These are phyloP conservation scores for Ophthalmolycus amberensis DNA, from an alignment of 2,113 vertebrate species.

Conservation along the genomic window DNA sequence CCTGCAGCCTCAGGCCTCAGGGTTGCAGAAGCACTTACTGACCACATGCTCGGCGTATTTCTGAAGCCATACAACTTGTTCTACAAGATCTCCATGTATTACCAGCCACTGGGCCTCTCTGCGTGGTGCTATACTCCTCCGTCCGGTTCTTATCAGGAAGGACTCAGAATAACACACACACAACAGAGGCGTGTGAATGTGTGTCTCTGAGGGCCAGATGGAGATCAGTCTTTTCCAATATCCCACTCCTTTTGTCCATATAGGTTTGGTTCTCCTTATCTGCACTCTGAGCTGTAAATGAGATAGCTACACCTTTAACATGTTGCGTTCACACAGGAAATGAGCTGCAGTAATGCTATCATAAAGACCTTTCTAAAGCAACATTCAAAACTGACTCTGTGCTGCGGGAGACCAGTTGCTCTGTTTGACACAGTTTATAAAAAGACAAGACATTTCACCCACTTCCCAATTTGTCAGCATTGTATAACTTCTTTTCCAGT, in stretches of 20 bases:
- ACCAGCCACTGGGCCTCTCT: slow-evolving; percentile 10
- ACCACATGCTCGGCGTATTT: slow-evolving; percentile 31
- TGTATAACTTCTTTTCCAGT: not conserved
- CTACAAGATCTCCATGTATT: not conserved
- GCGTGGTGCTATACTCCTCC: slow-evolving; percentile 1
- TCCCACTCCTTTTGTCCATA: slow-evolving; percentile 56
- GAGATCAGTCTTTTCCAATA: slow-evolving; percentile 23
- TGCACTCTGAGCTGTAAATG: slow-evolving; percentile 22
- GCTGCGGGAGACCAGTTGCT: not conserved
- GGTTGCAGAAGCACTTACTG: slow-evolving; percentile 11
- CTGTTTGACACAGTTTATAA: not conserved
- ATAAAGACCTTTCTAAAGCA: not conserved
- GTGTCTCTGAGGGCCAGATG: slow-evolving; percentile 29
- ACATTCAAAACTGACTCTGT: not conserved
- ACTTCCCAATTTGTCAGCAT: not conserved
- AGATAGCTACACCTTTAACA: slow-evolving; percentile 3
- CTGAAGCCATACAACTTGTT: slow-evolving; percentile 40
- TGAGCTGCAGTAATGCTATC: not conserved
- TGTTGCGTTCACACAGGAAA: slow-evolving; percentile 27
- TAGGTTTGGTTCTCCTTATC: slow-evolving; percentile 40
- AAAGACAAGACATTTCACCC: not conserved
- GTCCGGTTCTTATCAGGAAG: slow-evolving; percentile 40
- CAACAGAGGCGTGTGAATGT: slow-evolving; percentile 27
- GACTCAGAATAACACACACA: slow-evolving; percentile 37
- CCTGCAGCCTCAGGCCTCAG: slow-evolving; percentile 18